Conservation (phyloP, 2,888 invertebrate genomes). For the Scrobipalpa costella region DNA sequence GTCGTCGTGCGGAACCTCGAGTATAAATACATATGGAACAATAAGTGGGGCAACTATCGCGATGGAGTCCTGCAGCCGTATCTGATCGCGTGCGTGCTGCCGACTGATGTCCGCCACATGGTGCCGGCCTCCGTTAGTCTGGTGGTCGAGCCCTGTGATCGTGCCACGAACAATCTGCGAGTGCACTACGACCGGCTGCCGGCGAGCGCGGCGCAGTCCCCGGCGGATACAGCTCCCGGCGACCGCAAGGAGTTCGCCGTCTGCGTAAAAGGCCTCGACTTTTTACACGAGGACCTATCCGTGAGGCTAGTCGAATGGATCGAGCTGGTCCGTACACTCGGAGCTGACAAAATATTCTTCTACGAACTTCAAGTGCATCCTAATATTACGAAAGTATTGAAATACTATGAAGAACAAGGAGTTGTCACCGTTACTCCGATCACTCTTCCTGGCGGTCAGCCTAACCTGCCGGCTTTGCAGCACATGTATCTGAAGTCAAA, state of each 20-base stretch:
- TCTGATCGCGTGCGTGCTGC: constrained; percentile 93
- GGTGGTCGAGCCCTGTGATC: constrained; percentile 92
- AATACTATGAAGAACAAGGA: constrained; percentile 83
- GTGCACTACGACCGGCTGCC: constrained; percentile 89
- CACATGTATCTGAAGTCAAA: constrained; percentile 95
- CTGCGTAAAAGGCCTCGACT: constrained; percentile 96
- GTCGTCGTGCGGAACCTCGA: constrained; percentile 91
- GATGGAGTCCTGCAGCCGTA: constrained; percentile 96
- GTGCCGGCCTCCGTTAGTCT: constrained; percentile 92
- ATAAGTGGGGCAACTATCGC: constrained; percentile 96
- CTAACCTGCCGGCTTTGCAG: constrained; percentile 93
- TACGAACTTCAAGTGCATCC: constrained; percentile 96
- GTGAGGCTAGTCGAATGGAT: constrained; percentile 97
- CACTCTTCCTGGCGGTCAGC: constrained; percentile 93
- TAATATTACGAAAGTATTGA: constrained; percentile 92
- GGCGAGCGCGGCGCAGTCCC: constrained; percentile 58
- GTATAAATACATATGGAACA: constrained; percentile 97
- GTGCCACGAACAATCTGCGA: constrained; percentile 90
- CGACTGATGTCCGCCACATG: constrained; percentile 85
- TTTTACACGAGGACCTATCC: constrained; percentile 94
- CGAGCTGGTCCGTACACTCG: constrained; percentile 91
- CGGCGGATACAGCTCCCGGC: constrained; percentile 44
- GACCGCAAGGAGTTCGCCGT: constrained; percentile 92
- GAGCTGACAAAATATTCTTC: constrained; percentile 95
- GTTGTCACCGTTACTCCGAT: constrained; percentile 89